Percentiles rank a stretch among this genome's conserved stretches.
phyloP scores from a whole-genome alignment of 1,140 invertebrate genomes.

The Drosophila triauraria region DNA sequence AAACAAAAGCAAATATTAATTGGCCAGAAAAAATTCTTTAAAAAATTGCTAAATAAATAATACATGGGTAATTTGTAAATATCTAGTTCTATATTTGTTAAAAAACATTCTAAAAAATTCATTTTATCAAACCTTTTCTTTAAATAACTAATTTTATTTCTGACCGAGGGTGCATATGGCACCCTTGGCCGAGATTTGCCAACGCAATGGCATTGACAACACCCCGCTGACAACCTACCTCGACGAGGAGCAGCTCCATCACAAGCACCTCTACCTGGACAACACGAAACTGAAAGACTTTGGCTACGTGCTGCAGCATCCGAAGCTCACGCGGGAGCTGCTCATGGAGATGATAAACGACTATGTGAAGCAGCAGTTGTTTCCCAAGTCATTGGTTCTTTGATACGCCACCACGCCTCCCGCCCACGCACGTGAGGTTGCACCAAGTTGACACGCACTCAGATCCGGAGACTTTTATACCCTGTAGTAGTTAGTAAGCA shows the following conservation, averaged over 20 bases:
- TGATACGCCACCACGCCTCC: slow-evolving; percentile 21
- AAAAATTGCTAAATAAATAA: too few species aligned
- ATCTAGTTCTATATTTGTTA: too few species aligned
- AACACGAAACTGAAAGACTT: slow-evolving; percentile 88
- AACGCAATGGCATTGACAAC: slow-evolving; percentile 90
- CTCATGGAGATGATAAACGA: slow-evolving; percentile 86
- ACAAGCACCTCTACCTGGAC: slow-evolving; percentile 92
- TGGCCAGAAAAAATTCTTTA: too few species aligned
- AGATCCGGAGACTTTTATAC: slow-evolving; percentile 25
- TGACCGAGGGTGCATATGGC: slow-evolving; percentile 88
- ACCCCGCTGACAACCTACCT: slow-evolving; percentile 95
- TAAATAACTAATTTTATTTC: too few species aligned
- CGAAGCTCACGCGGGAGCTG: slow-evolving; percentile 87
- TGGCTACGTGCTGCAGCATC: slow-evolving; percentile 87
- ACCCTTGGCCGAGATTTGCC: slow-evolving; percentile 95
- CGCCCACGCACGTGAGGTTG: slow-evolving; percentile 10
- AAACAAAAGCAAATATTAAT: too few species aligned
- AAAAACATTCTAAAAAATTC: too few species aligned
- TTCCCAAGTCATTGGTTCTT: slow-evolving; percentile 75
- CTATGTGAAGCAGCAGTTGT: slow-evolving; percentile 78
- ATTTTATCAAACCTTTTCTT: too few species aligned
- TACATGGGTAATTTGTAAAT: too few species aligned
- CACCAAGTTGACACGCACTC: slow-evolving; percentile 74
- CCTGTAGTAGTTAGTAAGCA: slow-evolving; percentile 47
- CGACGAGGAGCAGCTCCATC: slow-evolving; percentile 91